Base-by-base conservation (phyloP, 2,797 vertebrate species). In the Oreortyx pictus region DNA sequence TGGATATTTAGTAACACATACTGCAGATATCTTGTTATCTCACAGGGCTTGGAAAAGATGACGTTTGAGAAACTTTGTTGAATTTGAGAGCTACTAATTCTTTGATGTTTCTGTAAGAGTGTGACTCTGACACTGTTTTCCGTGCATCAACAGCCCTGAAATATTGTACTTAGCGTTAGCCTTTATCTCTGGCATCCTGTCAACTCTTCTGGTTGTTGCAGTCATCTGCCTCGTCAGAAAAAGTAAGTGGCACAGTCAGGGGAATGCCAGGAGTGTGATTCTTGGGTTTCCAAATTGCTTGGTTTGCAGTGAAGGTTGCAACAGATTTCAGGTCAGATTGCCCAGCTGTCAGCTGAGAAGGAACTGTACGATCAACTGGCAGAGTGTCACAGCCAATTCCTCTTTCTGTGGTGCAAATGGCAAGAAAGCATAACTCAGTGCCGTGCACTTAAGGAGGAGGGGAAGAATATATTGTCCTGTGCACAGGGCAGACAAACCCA, bases 121-220 rank as follows among this genome's bases (percentile, higher is more conserved):
- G 13, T 35, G 24, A 20, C 72, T 82, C 86, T 96, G 54, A 93
- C 17, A 0, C 65, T 25, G 1, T 84, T 76, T 93, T 65, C 65
- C 96, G 27, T 82, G 29, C 77, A 19, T 8, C 62, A 18, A 72
- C 97, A 97, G 96, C 70, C 29, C 0, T 25, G 84, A 94, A 61
- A 67, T 88, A 9, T 18, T 93, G 57, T 41, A 57, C 64, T 2
- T 96, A 4, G 67, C 59, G 2, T 56, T 97, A 16, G 93, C 95
- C 62, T 97, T 97, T 81, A 11, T 92, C 49, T 88, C 73, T 23
- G 97, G 97, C 5, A 6, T 97, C 86, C 46, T 97, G 14, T 66
- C 73, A 44, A 81, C 96, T 2, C 1, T 94, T 78, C 52, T 97
- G 59, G 25, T 96, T 5, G 54, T 70, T 73, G 82, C 49, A 23